Percentiles rank a stretch among this genome's conserved stretches.
These are phyloP conservation scores for Augochlorella aurata DNA, from an alignment of 2,888 invertebrate species.

Conservation along the genomic window DNA sequence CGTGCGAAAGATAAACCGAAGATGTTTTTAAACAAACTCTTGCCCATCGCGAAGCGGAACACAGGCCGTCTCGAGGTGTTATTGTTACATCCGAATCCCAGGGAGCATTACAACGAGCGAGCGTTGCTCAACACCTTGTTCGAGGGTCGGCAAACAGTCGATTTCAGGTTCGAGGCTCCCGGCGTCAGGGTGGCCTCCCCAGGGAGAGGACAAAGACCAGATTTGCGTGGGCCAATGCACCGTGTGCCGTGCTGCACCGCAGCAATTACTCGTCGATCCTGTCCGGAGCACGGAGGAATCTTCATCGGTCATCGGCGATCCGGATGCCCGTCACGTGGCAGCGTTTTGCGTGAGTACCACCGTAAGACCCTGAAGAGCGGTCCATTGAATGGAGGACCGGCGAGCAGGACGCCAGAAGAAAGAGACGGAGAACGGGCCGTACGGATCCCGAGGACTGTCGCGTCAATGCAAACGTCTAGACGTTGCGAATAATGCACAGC, in stretches of 20 bases:
- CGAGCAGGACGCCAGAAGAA: slow-evolving; percentile 35
- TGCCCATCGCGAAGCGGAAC: background rate
- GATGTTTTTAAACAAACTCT: background rate
- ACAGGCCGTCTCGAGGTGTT: background rate
- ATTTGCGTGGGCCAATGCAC: slow-evolving; percentile 70
- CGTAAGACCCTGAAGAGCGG: slow-evolving; percentile 59
- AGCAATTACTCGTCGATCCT: slow-evolving; percentile 67
- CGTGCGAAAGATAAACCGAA: no score
- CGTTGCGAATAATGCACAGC: slow-evolving; percentile 49
- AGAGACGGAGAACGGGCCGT: slow-evolving; percentile 49
- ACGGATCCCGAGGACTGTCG: slow-evolving; percentile 63
- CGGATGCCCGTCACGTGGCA: slow-evolving; percentile 78
- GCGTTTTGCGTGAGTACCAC: slow-evolving; percentile 76
- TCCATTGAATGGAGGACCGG: slow-evolving; percentile 63
- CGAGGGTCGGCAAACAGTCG: slow-evolving; percentile 10
- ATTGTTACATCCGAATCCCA: background rate
- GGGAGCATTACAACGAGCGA: background rate
- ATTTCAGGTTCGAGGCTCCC: slow-evolving; percentile 1
- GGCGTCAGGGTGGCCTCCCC: slow-evolving; percentile 27
- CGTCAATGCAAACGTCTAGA: slow-evolving; percentile 66
- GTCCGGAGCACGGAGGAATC: slow-evolving; percentile 62
- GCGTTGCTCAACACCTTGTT: slow-evolving; percentile 19
- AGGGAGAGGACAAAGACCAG: slow-evolving; percentile 58
- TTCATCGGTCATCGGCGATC: slow-evolving; percentile 70
- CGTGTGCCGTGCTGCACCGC: slow-evolving; percentile 48